These are phyloP conservation scores for Vidua chalybeata DNA, from an alignment of 2,113 vertebrate genomes.

Conservation along the genomic window DNA sequence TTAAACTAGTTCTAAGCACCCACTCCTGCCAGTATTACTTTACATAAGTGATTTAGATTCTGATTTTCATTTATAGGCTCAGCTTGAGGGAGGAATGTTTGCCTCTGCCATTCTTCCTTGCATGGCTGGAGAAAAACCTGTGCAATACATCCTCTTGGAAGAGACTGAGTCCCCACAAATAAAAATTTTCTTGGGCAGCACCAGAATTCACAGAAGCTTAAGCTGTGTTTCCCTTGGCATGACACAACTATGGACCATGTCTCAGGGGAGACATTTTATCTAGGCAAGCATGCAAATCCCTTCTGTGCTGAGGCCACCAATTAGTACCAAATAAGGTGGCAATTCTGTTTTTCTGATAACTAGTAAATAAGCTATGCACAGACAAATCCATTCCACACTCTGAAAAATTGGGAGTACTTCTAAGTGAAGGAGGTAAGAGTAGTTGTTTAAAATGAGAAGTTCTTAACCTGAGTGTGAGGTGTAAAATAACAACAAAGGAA, in stretches of 20 bases:
- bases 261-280: not conserved
- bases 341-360: not conserved
- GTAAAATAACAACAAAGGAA: not conserved
- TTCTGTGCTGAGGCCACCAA: not conserved
- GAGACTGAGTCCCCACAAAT: not conserved
- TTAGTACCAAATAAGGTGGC: not conserved
- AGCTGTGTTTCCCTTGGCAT: not conserved
- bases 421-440: not conserved
- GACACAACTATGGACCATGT: fast-evolving
- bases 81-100: not conserved
- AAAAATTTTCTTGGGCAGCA: not conserved
- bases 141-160: not conserved
- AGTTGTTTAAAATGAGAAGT: not conserved
- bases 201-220: not conserved
- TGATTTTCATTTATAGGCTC: not conserved
- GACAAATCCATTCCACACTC: not conserved
- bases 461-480: not conserved
- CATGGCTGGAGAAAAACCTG: not conserved
- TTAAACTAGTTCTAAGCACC: not conserved
- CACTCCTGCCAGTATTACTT: not conserved
- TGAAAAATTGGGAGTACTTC: not conserved
- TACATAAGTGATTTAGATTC: not conserved
- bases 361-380: not conserved
- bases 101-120: not conserved
- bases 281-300: not conserved